Conservation (phyloP, 2,888 invertebrate species). For the Eueremaeus valkanovi region DNA sequence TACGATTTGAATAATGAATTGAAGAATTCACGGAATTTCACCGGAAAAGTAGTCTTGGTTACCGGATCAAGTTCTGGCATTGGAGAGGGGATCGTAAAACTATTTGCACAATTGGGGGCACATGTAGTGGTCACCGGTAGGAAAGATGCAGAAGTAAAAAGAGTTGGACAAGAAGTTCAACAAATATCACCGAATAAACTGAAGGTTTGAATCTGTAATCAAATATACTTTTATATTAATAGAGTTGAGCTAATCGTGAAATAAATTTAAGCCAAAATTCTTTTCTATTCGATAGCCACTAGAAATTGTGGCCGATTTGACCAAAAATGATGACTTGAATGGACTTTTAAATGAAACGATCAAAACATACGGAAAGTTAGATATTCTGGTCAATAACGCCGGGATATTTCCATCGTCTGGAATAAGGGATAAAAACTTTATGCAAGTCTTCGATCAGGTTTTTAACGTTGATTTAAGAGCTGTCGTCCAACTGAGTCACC, state of each 20-base stretch:
- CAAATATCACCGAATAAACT: constrained; percentile 32
- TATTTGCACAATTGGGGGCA: constrained; percentile 27
- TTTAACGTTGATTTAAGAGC: constrained; percentile 14
- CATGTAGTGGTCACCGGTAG: constrained; percentile 30
- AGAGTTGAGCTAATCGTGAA: neutral
- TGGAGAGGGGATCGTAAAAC: constrained; percentile 33
- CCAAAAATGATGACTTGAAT: constrained; percentile 26
- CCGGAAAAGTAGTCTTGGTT: neutral
- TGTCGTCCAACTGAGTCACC: neutral
- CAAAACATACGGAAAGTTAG: constrained; percentile 23
- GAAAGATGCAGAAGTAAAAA: neutral
- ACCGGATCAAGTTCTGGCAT: constrained; percentile 33
- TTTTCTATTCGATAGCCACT: constrained; percentile 34
- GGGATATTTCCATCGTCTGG: neutral
- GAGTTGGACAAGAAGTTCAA: constrained; percentile 10
- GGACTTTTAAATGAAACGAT: constrained; percentile 28
- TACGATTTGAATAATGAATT: neutral
- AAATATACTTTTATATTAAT: neutral
- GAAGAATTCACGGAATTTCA: neutral
- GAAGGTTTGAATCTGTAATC: neutral
- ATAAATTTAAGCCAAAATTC: neutral
- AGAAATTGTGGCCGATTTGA: constrained; percentile 36
- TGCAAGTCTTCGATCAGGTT: constrained; percentile 11
- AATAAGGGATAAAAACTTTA: constrained; percentile 19
- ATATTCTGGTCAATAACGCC: constrained; percentile 40